phyloP scores from a whole-genome alignment of 2,113 vertebrate species.

The Misgurnus anguillicaudatus region DNA sequence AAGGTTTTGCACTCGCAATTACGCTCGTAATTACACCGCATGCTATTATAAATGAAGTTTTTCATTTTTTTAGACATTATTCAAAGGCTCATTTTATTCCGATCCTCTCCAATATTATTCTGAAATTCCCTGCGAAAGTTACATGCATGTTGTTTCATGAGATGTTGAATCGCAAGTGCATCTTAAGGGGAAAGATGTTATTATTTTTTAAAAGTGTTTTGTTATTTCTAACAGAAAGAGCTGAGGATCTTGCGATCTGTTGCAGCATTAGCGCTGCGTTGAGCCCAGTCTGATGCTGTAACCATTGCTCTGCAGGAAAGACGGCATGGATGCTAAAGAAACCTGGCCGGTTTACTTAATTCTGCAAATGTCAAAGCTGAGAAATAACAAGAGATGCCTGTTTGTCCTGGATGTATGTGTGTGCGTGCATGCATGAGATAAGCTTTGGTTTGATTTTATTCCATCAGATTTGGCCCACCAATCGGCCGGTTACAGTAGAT shows the following conservation, averaged over 20 bases:
- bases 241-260: conserved; percentile 26
- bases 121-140: neutral
- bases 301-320: conserved; percentile 83
- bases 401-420: conserved; percentile 35
- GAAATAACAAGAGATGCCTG: conserved; percentile 49
- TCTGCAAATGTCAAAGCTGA: conserved; percentile 46
- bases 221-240: neutral
- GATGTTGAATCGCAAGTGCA: neutral
- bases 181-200: neutral
- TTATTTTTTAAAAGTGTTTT: neutral
- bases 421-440: conserved; percentile 20
- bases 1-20: conserved; percentile 56
- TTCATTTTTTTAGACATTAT: conserved; percentile 32
- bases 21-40: conserved; percentile 41
- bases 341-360: conserved; percentile 44
- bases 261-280: conserved; percentile 19
- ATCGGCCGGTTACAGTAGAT: conserved; percentile 63
- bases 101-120: neutral
- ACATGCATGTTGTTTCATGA: neutral
- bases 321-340: conserved; percentile 82
- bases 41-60: conserved; percentile 41
- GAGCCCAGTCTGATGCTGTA: conserved; percentile 78
- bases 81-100: neutral
- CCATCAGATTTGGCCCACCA: conserved; percentile 61
- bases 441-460: conserved; percentile 58